Evolutionary conservation across 2,113 vertebrate genomes (phyloP), one percentile per base, ranked within the genome.

Genomic region (Conger conger): DNA sequence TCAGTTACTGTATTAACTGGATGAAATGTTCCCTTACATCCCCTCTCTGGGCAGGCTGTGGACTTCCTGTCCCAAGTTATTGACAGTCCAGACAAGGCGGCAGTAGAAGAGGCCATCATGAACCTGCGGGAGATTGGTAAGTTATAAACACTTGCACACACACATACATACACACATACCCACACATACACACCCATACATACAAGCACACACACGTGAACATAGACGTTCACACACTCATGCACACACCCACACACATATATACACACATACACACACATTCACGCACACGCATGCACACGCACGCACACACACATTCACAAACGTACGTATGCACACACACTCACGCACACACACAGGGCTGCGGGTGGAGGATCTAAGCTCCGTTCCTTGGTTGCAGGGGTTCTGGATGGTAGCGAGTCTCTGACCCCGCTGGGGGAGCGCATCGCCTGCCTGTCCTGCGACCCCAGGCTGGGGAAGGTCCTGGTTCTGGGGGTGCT

Each of bases 61-160:
- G 97, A 98, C 36, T 99, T 99, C 91, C 93, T 99, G 53, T 97
- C 97, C 38, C 97, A 97, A 92, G 98, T 98, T 16, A 93, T 99
- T 92, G 97, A 99, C 88, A 96, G 97, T 90, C 98, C 98, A 0
- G 96, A 97, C 45, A 93, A 86, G 45, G 93, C 93, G 83, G 96
- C 98, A 0, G 96, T 99, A 83, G 94, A 92, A 6, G 96, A 97
- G 38, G 97, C 98, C 0, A 97, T 99, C 87, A 94, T 88, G 84
- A 92, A 95, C 82, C 93, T 99, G 36, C 97, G 97, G 92, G 96
- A 97, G 50, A 98, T 99, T 0, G 97, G 98, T 99, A 88, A 95
- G 95, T 84, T 4, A 5, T 3, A 27, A 20, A 50, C 20, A 50
- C 27, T 13, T 13, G 15, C 40, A 42, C 4, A 42, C 40, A 42